Evolutionary conservation across 2,113 vertebrate genomes (phyloP).

Genomic region (Sebastes schlegelii): DNA sequence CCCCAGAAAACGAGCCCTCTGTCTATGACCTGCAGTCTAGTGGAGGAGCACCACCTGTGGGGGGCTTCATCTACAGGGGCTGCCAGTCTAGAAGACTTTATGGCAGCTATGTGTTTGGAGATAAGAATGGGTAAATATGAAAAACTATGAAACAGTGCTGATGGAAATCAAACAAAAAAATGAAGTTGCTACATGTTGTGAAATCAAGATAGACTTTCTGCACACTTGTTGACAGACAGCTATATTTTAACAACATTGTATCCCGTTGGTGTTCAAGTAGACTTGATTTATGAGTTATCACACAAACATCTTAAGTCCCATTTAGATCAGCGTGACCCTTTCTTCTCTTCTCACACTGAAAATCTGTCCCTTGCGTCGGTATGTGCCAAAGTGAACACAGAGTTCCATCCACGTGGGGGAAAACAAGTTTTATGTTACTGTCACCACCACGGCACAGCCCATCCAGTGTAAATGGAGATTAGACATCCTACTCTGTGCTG

Average conservation of each 20-base stretch:
- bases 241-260: constrained; percentile 1
- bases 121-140: constrained; percentile 91
- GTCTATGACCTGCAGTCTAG: constrained; percentile 94
- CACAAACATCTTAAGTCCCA: constrained; percentile 2
- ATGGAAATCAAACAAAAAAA: background rate
- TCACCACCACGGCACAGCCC: constrained; percentile 42
- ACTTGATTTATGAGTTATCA: constrained; percentile 15
- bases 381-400: constrained; percentile 64
- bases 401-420: constrained; percentile 48
- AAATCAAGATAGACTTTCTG: constrained; percentile 7
- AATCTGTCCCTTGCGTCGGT: constrained; percentile 41
- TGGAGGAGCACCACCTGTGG: constrained; percentile 90
- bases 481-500: constrained; percentile 63
- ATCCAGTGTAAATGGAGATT: constrained; percentile 75
- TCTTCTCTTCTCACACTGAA: constrained; percentile 36
- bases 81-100: constrained; percentile 96
- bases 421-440: constrained; percentile 66
- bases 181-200: background rate
- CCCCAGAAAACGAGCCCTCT: constrained; percentile 94
- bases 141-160: background rate
- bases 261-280: background rate
- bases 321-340: constrained; percentile 27
- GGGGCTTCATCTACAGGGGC: constrained; percentile 96
- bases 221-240: background rate
- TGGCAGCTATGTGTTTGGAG: constrained; percentile 96